Percentiles rank a stretch among this genome's conserved stretches.
phyloP scores from a whole-genome alignment of 2,888 invertebrate genomes.

The Proisotoma minuta region DNA sequence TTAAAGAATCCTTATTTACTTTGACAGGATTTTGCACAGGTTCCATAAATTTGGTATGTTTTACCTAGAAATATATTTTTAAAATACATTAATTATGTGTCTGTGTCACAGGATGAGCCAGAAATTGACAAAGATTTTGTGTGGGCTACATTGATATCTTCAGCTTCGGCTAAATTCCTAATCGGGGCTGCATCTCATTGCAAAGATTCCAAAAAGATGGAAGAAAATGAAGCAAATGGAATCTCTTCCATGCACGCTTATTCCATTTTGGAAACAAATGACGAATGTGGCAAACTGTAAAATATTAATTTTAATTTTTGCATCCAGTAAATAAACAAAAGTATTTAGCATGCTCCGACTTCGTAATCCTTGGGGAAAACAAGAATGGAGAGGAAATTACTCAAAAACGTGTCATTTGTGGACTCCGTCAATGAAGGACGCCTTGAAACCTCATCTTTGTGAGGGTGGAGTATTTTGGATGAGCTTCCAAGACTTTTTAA shows the following conservation, averaged over 20 bases:
- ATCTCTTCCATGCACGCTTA: conserved; percentile 78
- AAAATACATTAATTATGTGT: not conserved
- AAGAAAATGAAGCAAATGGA: conserved; percentile 76
- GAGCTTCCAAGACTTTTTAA: conserved; percentile 85
- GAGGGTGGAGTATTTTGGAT: conserved; percentile 96
- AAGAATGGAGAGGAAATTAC: conserved; percentile 95
- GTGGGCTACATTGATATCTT: conserved; percentile 85
- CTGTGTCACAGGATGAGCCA: conserved; percentile 8
- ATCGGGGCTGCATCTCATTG: conserved; percentile 77
- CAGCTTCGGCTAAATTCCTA: conserved; percentile 84
- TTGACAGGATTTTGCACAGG: conserved; percentile 80
- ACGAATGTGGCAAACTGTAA: conserved; percentile 50
- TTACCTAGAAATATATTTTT: not conserved
- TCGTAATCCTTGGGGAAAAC: conserved; percentile 97
- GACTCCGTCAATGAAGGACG: conserved; percentile 62
- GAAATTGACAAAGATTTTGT: conserved; percentile 85
- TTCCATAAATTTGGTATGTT: conserved; percentile 81
- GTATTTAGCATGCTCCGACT: conserved; percentile 63
- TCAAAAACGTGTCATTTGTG: conserved; percentile 70
- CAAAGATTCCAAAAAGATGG: conserved; percentile 73
- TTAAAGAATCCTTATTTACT: conserved; percentile 67
- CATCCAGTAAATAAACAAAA: not conserved
- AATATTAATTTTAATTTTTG: conserved; percentile 7
- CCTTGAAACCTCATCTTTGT: conserved; percentile 70
- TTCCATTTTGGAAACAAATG: conserved; percentile 84